Conservation (phyloP, 2,113 vertebrate genomes). For the Pelecanus crispus region DNA sequence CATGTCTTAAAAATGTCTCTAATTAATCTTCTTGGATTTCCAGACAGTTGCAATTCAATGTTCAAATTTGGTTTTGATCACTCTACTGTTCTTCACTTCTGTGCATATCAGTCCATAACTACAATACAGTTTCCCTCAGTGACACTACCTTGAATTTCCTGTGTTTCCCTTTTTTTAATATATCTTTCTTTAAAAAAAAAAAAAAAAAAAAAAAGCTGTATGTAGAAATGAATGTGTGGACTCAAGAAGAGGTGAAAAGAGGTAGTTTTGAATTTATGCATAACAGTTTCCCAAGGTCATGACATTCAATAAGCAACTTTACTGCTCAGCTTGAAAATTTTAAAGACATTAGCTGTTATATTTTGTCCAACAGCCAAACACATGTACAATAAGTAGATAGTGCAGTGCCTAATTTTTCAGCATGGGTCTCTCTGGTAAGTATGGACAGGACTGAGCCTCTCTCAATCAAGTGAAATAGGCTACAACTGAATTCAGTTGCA, state of each 20-base stretch:
- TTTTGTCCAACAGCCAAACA: not conserved
- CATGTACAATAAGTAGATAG: not conserved
- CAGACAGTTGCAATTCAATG: not conserved
- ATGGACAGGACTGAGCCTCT: not conserved
- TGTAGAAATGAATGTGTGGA: not conserved
- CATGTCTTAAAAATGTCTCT: not conserved
- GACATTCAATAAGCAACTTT: not conserved
- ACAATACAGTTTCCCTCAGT: not conserved
- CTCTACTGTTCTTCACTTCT: not conserved
- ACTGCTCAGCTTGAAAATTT: not conserved
- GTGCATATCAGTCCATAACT: not conserved
- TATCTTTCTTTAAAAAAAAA: too few relatives aligned
- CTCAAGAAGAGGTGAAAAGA: not conserved
- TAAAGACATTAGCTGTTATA: not conserved
- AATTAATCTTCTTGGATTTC: not conserved
- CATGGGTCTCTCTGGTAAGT: not conserved
- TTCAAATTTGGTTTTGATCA: not conserved
- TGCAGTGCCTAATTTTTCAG: not conserved
- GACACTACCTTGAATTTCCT: not conserved
- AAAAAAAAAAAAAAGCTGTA: too few relatives aligned
- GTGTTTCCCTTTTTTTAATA: not conserved
- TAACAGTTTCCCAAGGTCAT: not conserved
- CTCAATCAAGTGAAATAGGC: not conserved
- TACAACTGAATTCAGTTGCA: not conserved
- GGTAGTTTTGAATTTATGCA: not conserved